Evolutionary conservation across 64 coral and sea anemone genomes (phyloP), one percentile per base, ranked within the genome.

Genomic region (Montipora capricornis): DNA sequence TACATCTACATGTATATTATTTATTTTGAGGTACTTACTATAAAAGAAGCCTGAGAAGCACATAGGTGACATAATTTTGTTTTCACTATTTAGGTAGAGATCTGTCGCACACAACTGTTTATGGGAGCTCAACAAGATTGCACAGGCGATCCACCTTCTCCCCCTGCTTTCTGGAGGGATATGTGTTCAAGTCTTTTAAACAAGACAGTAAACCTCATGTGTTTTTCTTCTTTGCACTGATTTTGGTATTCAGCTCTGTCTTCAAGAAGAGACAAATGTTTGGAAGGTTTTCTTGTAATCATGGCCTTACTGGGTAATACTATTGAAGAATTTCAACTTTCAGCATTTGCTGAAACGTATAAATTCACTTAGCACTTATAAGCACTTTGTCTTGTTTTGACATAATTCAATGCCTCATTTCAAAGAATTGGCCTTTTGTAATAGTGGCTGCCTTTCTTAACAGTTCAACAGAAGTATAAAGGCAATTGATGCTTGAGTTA

Each of bases 141-240:
- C 13, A 48, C n/a, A 29, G 17, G 37, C 9, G 51, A 67, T 20
- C 82, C 51, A 12, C 58, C 51, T 26, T 45, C n/a, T 37, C 19
- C 52, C 4, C 17, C 53, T 64, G 82, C 70, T 22, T 24, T 37
- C 14, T 86, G 82, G 82, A 86, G 82, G 49, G 82, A 86, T 29
- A 70, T 86, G 24, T 86, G 82, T 62, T 62, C 82, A 86, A 70
- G 47, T 37, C 58, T 86, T 26, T 5, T 86, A 67, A 86, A 86
- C 82, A 86, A 86, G 20, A 61, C 17, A 10, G 82, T 86, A 49
- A 86, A 45, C 62, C 11, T 55, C 52, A 5, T 55, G 10, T 55
- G 52, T 55, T 4, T 55, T 55, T 37, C 37, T 55, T 55, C 52
- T 13, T 67, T 67, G 62, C 12, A 67, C 52, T 55, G 52, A 17